These are phyloP conservation scores for Chaenocephalus aceratus DNA, from an alignment of 2,113 vertebrate genomes.

Conservation along the genomic window DNA sequence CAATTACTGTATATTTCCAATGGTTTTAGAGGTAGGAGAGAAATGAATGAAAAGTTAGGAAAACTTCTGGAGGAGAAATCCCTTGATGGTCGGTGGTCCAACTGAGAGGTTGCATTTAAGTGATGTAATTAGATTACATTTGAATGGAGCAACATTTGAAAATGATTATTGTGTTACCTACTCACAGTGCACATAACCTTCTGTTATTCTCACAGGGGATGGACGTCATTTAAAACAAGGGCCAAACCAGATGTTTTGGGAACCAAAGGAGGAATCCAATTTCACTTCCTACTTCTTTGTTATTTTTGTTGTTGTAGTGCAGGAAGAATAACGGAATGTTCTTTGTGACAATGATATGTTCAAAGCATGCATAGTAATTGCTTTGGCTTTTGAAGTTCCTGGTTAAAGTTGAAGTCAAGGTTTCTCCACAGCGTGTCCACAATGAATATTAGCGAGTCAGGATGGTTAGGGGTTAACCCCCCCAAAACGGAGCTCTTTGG, in stretches of 20 bases:
- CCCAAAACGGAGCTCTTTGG: constrained; percentile 55
- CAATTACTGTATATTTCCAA: constrained; percentile 86
- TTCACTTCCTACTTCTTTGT: constrained; percentile 78
- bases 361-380: constrained; percentile 78
- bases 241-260: constrained; percentile 80
- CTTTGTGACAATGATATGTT: constrained; percentile 76
- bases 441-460: constrained; percentile 60
- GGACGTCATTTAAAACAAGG: constrained; percentile 76
- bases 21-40: constrained; percentile 68
- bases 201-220: constrained; percentile 76
- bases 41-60: constrained; percentile 78
- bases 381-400: constrained; percentile 72
- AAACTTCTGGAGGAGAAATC: constrained; percentile 51
- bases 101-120: constrained; percentile 74
- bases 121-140: constrained; percentile 80
- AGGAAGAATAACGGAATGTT: constrained; percentile 74
- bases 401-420: constrained; percentile 55
- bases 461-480: constrained; percentile 66
- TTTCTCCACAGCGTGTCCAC: constrained; percentile 52
- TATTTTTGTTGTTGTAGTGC: constrained; percentile 72
- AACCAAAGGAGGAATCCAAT: constrained; percentile 71
- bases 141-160: constrained; percentile 81
- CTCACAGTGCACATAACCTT: constrained; percentile 68
- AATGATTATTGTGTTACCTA: constrained; percentile 82
- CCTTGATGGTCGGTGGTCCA: constrained; percentile 72